Conservation (phyloP, 1,140 invertebrate species). For the Oncopeltus fasciatus region DNA sequence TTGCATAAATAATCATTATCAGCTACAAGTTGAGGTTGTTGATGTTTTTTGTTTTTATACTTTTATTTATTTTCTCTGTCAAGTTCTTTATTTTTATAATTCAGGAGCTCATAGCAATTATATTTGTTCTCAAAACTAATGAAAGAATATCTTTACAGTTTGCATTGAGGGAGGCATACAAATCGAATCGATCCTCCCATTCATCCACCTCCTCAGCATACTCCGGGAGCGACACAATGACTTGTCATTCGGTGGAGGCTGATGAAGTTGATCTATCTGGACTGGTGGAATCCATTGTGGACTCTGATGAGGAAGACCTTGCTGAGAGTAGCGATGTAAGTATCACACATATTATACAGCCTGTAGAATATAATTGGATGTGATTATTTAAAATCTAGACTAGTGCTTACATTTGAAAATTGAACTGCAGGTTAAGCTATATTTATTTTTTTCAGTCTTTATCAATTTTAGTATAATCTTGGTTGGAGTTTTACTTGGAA, state of each 20-base stretch:
- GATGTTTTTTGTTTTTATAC: not conserved
- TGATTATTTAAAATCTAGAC: too few species aligned
- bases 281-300: conserved; percentile 84
- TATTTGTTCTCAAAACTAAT: not conserved
- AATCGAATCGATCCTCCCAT: conserved; percentile 71
- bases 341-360: too few species aligned
- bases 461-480: too few species aligned
- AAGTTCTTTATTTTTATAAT: not conserved
- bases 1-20: not conserved
- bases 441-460: too few species aligned
- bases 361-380: too few species aligned
- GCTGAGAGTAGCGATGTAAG: conserved; percentile 79
- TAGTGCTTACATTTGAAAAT: too few species aligned
- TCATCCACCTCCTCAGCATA: conserved; percentile 89
- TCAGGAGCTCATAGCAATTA: not conserved
- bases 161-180: conserved; percentile 40
- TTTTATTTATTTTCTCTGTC: not conserved
- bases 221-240: conserved; percentile 92
- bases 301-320: conserved; percentile 86
- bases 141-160: conserved; percentile 19
- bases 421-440: not conserved
- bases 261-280: conserved; percentile 86
- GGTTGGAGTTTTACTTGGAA: too few species aligned
- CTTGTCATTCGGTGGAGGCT: conserved; percentile 62
- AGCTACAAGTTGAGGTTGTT: not conserved